A percentile compares a stretch with the other conserved stretches of the same genome.
Evolutionary conservation across 2,113 vertebrate species (phyloP).

Genomic region (Oncorhynchus masou): DNA sequence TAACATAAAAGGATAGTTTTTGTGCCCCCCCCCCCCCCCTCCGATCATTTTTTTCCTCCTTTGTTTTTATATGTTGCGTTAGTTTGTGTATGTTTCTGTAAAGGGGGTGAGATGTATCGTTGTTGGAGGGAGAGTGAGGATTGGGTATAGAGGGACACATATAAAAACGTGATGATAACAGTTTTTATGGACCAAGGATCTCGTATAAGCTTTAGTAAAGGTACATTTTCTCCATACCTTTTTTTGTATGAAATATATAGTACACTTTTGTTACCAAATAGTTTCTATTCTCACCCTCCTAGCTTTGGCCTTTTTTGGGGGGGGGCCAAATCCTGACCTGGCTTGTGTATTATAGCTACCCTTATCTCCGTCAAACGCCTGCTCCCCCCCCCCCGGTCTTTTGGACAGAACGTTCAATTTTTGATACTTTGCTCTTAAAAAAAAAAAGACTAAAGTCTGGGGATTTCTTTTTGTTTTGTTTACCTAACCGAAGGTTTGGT

Average conservation of each 20-base stretch:
- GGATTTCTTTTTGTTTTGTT: conserved; percentile 29
- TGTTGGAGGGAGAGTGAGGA: conserved; percentile 74
- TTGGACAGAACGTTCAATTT: conserved; percentile 76
- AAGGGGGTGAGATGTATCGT: conserved; percentile 80
- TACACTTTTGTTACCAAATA: conserved; percentile 99
- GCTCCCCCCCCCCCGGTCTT: conserved; percentile 72
- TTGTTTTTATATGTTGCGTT: conserved; percentile 69
- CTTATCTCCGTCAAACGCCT: conserved; percentile 60
- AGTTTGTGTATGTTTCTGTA: conserved; percentile 71
- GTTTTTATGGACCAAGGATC: conserved; percentile 99
- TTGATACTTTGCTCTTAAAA: conserved; percentile 51
- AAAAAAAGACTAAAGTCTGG: conserved; percentile 41
- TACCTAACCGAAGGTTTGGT: conserved; percentile 66
- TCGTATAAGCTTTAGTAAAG: conserved; percentile 99
- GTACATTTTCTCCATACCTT: conserved; percentile 95
- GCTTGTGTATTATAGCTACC: conserved; percentile 80
- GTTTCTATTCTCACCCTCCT: conserved; percentile 88
- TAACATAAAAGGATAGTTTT: conserved; percentile 70
- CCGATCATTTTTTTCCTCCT: conserved; percentile 57
- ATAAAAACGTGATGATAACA: conserved; percentile 78
- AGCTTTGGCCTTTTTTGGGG: conserved; percentile 79
- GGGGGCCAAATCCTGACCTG: conserved; percentile 79
- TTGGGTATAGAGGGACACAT: conserved; percentile 73
- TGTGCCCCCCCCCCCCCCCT: conserved; percentile 17
- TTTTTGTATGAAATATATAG: conserved; percentile 95